Percentiles rank a stretch among this genome's conserved stretches.
These are phyloP conservation scores for Vespertilio murinus DNA, from an alignment of 2,797 vertebrate species.

Conservation along the genomic window DNA sequence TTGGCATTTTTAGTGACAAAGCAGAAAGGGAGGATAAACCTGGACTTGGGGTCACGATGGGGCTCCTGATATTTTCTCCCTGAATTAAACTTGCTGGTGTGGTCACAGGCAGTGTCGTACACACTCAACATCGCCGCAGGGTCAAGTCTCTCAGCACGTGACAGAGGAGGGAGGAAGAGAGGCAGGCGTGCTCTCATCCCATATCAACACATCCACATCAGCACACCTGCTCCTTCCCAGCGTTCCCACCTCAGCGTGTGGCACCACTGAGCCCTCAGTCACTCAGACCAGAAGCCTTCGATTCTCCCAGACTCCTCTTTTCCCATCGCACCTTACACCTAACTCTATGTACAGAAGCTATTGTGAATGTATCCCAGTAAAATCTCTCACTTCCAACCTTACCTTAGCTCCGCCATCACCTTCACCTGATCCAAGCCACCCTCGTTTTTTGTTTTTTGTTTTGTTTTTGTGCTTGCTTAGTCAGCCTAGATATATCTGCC, in stretches of 20 bases:
- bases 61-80: background rate
- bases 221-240: background rate
- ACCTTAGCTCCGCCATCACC: background rate
- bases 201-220: fast-evolving
- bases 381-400: background rate
- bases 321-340: background rate
- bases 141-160: background rate
- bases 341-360: background rate
- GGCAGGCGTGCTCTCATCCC: background rate
- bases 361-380: background rate
- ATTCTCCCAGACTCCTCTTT: background rate
- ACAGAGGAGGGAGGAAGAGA: background rate
- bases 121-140: fast-evolving
- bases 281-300: background rate
- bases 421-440: background rate
- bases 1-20: background rate
- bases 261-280: background rate
- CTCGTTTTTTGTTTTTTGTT: too few species aligned
- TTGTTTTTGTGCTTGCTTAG: background rate
- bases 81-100: background rate
- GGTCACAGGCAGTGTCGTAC: background rate
- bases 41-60: fast-evolving
- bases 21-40: background rate
- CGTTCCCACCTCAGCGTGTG: fast-evolving
- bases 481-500: background rate